Evolutionary conservation across 2,888 invertebrate species (phyloP), one percentile per base, ranked within the genome.

Genomic region (Leucania comma): DNA sequence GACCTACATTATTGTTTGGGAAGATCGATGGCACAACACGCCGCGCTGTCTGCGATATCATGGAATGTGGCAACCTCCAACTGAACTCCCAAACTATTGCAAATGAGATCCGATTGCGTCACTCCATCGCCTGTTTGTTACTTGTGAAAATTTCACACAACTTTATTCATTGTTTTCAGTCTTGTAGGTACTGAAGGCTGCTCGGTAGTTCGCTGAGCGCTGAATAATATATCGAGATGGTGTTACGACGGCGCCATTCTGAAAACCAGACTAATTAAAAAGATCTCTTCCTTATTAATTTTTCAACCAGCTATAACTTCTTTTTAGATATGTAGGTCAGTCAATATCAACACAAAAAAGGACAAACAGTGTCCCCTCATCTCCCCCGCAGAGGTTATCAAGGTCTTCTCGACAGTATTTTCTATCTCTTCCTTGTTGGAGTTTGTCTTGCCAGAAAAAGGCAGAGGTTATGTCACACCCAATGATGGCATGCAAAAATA

Each of bases 1-100:
- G 83, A 76, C 76, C 81, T 79, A 75, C 60, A 66, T 80, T 56
- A 62, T 77, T 62, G 62, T 80, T 70, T 83, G 56, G 51, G 26
- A 68, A 69, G 66, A 81, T 82, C 81, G 83, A 82, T 83, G 70
- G 65, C 29, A 63, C 53, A 57, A 68, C 56, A 61, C 68, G 81
- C 81, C 81, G 68, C 68, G 76, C 79, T 48, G 83, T 83, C 83
- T 83, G 70, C 58, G 79, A 73, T 63, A 38, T 70, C 61, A 61
- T 66, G 57, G 75, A 50, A 48, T 54, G 53, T 78, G 59, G 46
- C 57, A 72, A 66, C 22, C 57, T 59, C 53, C 51, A 48, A 63
- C 66, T 57, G 10, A 50, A 53, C 67, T 64, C 60, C 60, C 51
- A 1, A 58, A 66, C 70, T 68, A 57, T 69, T 61, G 60, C 66